Base-by-base conservation (phyloP, 2,888 invertebrate genomes). In the Ramazzottius varieornatus region DNA sequence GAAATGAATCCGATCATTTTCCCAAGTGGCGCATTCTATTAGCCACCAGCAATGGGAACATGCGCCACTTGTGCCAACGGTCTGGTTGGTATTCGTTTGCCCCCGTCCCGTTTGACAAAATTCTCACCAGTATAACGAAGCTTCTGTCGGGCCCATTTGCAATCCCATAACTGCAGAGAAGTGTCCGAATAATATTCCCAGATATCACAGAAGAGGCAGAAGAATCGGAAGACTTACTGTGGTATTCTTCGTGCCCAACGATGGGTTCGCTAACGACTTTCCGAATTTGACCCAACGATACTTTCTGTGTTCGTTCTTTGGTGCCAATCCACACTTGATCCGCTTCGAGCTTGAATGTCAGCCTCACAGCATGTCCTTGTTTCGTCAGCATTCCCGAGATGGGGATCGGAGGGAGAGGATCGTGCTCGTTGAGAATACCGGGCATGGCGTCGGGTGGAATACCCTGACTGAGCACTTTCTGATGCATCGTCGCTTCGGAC, bases 331-430 rank as follows among this genome's bases (percentile, higher is more conserved):
- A 90, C 24, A 90, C 78, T 75, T 90, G 87, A 74, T 91, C 90
- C 70, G 83, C 81, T 75, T 90, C 90, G 71, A 90, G 80, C 80
- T 91, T 91, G 76, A 91, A 91, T 64, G 90, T 90, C 67, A 91
- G 81, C 70, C 90, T 80, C 65, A 91, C 87, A 81, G 89, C 90
- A 1, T 87, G 86, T 24, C 89, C 88, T 67, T 83, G 82, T 74
- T 88, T 88, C 76, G 89, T 90, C 73, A 90, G 79, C 90, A 91
- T 90, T 64, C 90, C 90, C 69, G 85, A 83, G 33, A 91, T 75
- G 40, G 90, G 89, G 66, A 83, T 81, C 65, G 83, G 82, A 33
- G 91, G 91, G 69, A 91, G 77, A 33, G 84, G 81, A 74, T 88
- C 88, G 13, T 24, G 54, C 4, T 54, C 54, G 54, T 54, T 54